Base-by-base conservation (phyloP, 2,888 invertebrate genomes). In the Hoplodrina ambigua region DNA sequence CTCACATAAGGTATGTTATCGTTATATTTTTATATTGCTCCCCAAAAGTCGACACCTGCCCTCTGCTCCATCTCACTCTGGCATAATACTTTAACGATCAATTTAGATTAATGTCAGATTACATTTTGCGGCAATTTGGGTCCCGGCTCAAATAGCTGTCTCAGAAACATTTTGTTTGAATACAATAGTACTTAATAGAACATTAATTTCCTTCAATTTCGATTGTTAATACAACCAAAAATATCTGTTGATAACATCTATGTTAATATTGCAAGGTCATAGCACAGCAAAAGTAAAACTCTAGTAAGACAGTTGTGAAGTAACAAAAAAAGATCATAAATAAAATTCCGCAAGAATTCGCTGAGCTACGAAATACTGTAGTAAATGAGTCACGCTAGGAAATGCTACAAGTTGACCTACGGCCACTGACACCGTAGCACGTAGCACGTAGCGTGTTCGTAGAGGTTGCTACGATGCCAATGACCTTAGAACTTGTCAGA, bases 341-440 rank as follows among this genome's bases (percentile, higher is more conserved):
- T 46, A 49, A 54, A 52, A 54, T 10, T 74, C 10, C 11, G 19
- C 56, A 64, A 41, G 33, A 69, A 78, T 78, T 78, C 50, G 65
- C 82, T 33, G 65, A 60, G 64, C 79, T 59, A 74, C 79, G 56
- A 62, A 56, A 62, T 62, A 62, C 30, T 44, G 67, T 73, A 82
- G 69, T 46, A 57, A 78, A 70, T 79, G 69, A 78, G 44, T 82
- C 69, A 72, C 53, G 80, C 80, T 79, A 80, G 68, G 68, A 80
- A 71, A 71, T 52, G 70, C 80, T 80, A 79, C 82, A 46, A 55
- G 64, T 61, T 73, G 66, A 57, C 58, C 58, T 61, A 71, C 68
- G 68, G 63, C 53, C 60, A 71, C 75, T 67, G 75, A 71, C 68
- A 75, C 44, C 71, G 80, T 69, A 80, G 75, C 78, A 68, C 70